Percentiles rank a stretch among this genome's conserved stretches.
phyloP scores from a whole-genome alignment of 2,888 invertebrate genomes.

The Drosophila nr. fundita region DNA sequence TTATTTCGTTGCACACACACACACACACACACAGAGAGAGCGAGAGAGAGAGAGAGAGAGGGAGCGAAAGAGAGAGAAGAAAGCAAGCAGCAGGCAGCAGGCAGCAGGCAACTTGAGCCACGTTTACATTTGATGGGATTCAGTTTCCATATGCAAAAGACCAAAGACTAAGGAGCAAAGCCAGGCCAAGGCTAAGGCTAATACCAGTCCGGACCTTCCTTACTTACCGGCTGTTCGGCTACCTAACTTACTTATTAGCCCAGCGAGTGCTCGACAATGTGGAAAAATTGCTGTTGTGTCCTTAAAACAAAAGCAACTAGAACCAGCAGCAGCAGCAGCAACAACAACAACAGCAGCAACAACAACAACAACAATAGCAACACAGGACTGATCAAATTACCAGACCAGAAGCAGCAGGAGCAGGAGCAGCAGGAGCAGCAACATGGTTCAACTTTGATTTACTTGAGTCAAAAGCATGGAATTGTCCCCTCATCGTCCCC shows the following conservation, averaged over 20 bases:
- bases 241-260: constrained; percentile 60
- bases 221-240: constrained; percentile 13
- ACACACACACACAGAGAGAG: constrained; percentile 31
- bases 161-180: constrained; percentile 15
- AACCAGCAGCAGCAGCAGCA: neutral
- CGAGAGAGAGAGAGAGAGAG: neutral
- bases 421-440: constrained; percentile 8
- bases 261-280: constrained; percentile 56
- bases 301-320: constrained; percentile 29
- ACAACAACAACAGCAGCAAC: neutral
- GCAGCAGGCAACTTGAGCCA: constrained; percentile 62
- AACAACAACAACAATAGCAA: neutral
- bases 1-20: constrained; percentile 65
- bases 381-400: constrained; percentile 64
- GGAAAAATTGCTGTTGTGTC: constrained; percentile 56
- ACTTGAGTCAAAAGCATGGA: constrained; percentile 51
- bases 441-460: constrained; percentile 63
- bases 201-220: constrained; percentile 22
- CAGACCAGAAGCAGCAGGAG: constrained; percentile 14
- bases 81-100: neutral
- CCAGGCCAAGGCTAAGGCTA: constrained; percentile 50
- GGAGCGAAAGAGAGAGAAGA: neutral
- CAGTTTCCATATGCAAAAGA: constrained; percentile 58
- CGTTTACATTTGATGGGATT: constrained; percentile 75
- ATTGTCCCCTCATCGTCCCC: constrained; percentile 13